phyloP scores from a whole-genome alignment of 2,797 vertebrate species.

The Pantherophis alleghaniensis region DNA sequence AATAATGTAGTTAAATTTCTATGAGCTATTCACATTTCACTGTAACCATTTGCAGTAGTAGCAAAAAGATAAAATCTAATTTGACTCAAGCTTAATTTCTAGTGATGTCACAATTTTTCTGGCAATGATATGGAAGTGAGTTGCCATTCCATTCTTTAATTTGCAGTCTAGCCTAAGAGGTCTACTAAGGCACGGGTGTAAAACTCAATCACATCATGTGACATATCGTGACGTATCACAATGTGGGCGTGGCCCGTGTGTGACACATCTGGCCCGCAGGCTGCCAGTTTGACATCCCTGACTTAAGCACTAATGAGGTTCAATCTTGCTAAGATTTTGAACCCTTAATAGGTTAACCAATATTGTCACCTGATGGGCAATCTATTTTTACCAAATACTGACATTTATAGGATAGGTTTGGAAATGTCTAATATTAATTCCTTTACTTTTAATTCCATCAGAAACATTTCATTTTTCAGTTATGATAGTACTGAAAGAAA shows the following conservation, averaged over 20 bases:
- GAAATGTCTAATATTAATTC: not conserved
- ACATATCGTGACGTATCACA: too few species aligned
- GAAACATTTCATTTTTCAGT: not conserved
- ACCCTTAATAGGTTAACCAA: not conserved
- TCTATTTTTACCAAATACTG: not conserved
- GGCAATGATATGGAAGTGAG: not conserved
- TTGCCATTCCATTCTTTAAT: not conserved
- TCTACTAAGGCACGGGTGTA: not conserved
- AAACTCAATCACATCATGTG: too few species aligned
- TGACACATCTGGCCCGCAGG: accelerated
- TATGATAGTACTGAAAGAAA: not conserved
- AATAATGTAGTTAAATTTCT: not conserved
- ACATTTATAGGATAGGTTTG: not conserved
- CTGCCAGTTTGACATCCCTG: too few species aligned
- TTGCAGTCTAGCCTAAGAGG: not conserved
- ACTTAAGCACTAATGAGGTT: not conserved
- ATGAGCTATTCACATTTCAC: not conserved
- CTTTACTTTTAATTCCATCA: not conserved
- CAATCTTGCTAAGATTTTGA: not conserved
- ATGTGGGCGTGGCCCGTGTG: too few species aligned
- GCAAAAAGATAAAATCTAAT: not conserved
- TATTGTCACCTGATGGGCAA: not conserved
- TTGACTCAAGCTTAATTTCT: not conserved
- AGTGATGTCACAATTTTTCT: not conserved
- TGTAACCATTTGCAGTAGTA: not conserved